Evolutionary conservation across 2,888 invertebrate genomes (phyloP), one percentile per base, ranked within the genome.

Genomic region (Agrochola circellaris): DNA sequence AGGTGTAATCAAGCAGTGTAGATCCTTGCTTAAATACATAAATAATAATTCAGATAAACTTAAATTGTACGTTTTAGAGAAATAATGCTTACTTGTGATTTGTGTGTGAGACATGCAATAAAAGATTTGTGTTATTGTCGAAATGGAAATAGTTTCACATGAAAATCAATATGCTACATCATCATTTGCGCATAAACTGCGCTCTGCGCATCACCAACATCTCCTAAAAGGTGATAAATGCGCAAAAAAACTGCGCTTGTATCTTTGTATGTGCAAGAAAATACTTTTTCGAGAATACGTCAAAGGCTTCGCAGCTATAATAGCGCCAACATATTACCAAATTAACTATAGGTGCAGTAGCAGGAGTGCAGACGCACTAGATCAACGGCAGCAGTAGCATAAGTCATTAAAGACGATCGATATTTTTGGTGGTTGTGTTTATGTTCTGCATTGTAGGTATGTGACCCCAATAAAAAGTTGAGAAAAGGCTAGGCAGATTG

Each of bases 81-180:
- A 75, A 79, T 0, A 42, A 80, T 78, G 81, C 89, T 89, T 79
- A 92, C 91, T 88, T 88, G 87, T 85, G 72, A 68, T 82, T 76
- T 79, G 62, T 78, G 80, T 73, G 87, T 20, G 71, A 86, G 88
- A 83, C 87, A 88, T 88, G 88, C 87, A 88, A 88, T 81, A 82
- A 81, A 88, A 82, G 2, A 62, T 60, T 48, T 61, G 51, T 68
- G 51, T 87, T 77, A 78, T 17, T 64, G 34, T 73, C n/a, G 20
- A 34, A 45, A 54, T 11, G 61, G 17, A 51, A 38, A 30, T 60
- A 54, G 34, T 73, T 61, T 65, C 1, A n/a, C 15, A 11, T 34
- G 26, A 76, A 42, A 58, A 65, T 26, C 26, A 48, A 38, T 34
- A 26, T n/a, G n/a, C 13, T 73, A 77, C 15, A 30, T 30, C 26